A percentile compares a stretch with the other conserved stretches of the same genome.
These are phyloP conservation scores for Andinoacara biseriatus DNA, from an alignment of 2,113 vertebrate genomes.

Conservation along the genomic window DNA sequence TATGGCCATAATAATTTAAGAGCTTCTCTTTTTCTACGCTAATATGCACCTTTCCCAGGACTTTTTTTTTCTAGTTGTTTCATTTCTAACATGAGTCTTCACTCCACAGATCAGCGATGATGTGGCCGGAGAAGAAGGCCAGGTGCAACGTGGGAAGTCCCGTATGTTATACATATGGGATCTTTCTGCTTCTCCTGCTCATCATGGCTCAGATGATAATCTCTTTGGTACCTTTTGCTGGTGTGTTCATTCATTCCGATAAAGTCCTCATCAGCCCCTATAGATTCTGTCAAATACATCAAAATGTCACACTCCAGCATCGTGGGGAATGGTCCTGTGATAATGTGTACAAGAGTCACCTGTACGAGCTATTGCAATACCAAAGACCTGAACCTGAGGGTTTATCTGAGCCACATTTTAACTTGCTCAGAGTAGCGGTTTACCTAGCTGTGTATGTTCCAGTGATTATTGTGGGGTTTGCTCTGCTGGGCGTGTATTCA, in stretches of 20 bases:
- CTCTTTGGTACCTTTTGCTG: constrained; percentile 12
- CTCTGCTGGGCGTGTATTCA: constrained; percentile 43
- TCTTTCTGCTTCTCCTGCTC: constrained; percentile 34
- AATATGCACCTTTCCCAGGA: background rate
- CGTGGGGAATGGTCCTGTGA: background rate
- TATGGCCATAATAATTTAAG: background rate
- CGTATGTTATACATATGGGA: background rate
- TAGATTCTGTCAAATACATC: background rate
- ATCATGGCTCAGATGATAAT: constrained; percentile 27
- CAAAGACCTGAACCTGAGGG: background rate
- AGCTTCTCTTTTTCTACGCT: background rate
- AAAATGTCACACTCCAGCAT: background rate
- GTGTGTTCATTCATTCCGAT: constrained; percentile 27
- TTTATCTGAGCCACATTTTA: background rate
- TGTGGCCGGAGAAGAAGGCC: background rate
- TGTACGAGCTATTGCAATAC: background rate
- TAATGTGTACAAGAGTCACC: background rate
- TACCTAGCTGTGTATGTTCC: constrained; percentile 26
- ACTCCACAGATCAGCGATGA: background rate
- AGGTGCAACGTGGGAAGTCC: background rate
- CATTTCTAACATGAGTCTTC: background rate
- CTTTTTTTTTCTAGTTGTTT: background rate
- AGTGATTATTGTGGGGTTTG: constrained; percentile 42
- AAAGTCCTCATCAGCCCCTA: constrained; percentile 36
- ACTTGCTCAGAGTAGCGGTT: background rate